These are phyloP conservation scores for Chaenodraco wilsoni DNA, from an alignment of 2,797 vertebrate genomes.

Conservation along the genomic window DNA sequence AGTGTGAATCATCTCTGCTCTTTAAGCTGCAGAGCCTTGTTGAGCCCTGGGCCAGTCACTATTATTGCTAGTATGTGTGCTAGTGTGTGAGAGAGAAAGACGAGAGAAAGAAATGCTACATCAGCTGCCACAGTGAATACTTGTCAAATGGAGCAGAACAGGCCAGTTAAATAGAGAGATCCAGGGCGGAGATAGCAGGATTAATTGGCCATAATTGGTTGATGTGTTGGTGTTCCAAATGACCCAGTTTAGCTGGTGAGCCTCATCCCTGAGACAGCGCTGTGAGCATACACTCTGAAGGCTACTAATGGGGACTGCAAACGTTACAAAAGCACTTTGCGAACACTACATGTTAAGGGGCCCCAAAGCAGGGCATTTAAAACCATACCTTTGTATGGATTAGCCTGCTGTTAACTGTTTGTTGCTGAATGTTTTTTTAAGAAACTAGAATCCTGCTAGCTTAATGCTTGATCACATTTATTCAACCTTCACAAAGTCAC, in stretches of 20 bases:
- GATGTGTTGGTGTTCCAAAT: constrained; percentile 65
- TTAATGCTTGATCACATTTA: not conserved
- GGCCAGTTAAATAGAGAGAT: constrained; percentile 60
- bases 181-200: constrained; percentile 58
- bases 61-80: not conserved
- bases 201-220: constrained; percentile 73
- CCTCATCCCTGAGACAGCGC: constrained; percentile 9
- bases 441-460: not conserved
- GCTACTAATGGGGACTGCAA: constrained; percentile 1
- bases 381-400: not conserved
- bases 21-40: constrained; percentile 13
- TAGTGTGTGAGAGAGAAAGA: constrained; percentile 12
- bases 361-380: not conserved
- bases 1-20: constrained; percentile 11
- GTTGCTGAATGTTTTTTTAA: not conserved
- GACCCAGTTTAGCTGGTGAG: constrained; percentile 68
- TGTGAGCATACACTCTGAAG: constrained; percentile 1
- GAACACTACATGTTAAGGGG: not conserved
- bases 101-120: constrained; percentile 46
- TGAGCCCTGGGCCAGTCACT: not conserved
- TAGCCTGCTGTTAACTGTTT: not conserved
- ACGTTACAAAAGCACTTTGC: not conserved
- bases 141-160: constrained; percentile 67
- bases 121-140: constrained; percentile 58
- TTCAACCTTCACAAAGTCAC: not conserved